Base-by-base conservation (phyloP, 1,140 invertebrate genomes). In the Rhagoletis pomonella region DNA sequence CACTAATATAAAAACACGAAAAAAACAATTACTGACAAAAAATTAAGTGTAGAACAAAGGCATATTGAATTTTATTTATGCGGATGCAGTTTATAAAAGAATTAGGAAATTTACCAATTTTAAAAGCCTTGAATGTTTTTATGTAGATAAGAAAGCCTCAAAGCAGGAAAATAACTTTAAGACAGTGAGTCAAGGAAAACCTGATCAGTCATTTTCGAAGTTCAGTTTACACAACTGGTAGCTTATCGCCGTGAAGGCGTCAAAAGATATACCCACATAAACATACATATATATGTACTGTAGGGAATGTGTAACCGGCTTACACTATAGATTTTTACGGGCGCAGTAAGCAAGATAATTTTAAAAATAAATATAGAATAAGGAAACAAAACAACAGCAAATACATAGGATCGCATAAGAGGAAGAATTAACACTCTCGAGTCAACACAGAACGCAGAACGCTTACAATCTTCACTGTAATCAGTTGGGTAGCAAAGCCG, bases 311-410 rank as follows among this genome's bases (percentile, higher is more conserved):
- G 29, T 29, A 29, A 29, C 29, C 29, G 29, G 29, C 29, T 29
- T 29, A 29, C 29, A 29, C 1, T 29, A 29, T 29, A 29, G 29
- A 29, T 29, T 29, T 29, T 29, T 29, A 29, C 29, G 29, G 29
- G 29, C 29, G 29, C 29, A 29, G 73, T 55, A 81, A 81, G 55
- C 47, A 81, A 81, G 73, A 12, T 55, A 55, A 81, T 81, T 55
- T 5, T 55, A 58, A 81, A 81, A 58, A 73, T 42, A 81, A 81
- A 81, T 81, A 81, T 55, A 50, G 17, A 81, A n/a, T 55, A 81
- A 17, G 50, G 50, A 29, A 81, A 81, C 29, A 55, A 55, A n/a
- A 10, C n/a, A 81, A 3, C 50, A 55, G 47, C 55, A 81, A 50
- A 81, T 58, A 81, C 55, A 29, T 42, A 81, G 5, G 10, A 29